These are phyloP conservation scores for Sisyra nigra DNA, from an alignment of 2,888 invertebrate genomes.

Conservation along the genomic window DNA sequence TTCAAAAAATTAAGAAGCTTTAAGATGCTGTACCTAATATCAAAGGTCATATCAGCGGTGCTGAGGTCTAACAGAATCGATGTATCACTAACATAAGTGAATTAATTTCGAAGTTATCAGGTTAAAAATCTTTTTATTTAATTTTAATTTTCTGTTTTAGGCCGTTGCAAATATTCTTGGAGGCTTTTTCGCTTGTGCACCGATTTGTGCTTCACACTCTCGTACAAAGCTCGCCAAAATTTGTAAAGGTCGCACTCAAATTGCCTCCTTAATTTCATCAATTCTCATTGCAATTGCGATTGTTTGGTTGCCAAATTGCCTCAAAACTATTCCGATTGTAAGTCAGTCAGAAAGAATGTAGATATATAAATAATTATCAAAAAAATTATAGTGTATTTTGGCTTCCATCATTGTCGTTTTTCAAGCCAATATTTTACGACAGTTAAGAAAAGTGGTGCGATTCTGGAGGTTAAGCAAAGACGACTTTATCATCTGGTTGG, in stretches of 20 bases:
- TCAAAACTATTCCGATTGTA: constrained; percentile 63
- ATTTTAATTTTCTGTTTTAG: constrained; percentile 19
- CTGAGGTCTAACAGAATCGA: too few relatives aligned
- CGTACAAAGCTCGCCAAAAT: constrained; percentile 56
- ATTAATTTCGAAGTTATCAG: too few relatives aligned
- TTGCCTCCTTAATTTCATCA: constrained; percentile 69
- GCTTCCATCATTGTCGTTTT: constrained; percentile 73
- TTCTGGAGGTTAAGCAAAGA: constrained; percentile 63
- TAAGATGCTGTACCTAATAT: too few relatives aligned
- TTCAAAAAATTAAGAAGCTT: too few relatives aligned
- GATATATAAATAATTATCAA: too few relatives aligned
- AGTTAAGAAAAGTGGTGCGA: constrained; percentile 46
- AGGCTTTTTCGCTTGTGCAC: constrained; percentile 48
- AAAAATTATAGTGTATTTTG: constrained; percentile 46
- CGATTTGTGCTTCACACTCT: constrained; percentile 47
- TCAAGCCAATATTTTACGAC: constrained; percentile 65
- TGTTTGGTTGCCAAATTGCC: constrained; percentile 76
- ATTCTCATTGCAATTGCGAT: constrained; percentile 58
- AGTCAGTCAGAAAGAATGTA: neutral
- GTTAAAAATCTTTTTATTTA: constrained; percentile 1
- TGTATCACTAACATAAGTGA: too few relatives aligned
- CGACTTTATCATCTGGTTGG: constrained; percentile 73
- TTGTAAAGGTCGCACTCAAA: constrained; percentile 70
- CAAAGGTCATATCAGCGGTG: too few relatives aligned
- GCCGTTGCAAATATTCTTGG: constrained; percentile 53